phyloP scores from a whole-genome alignment of 2,113 vertebrate species.

The Asarcornis scutulata region DNA sequence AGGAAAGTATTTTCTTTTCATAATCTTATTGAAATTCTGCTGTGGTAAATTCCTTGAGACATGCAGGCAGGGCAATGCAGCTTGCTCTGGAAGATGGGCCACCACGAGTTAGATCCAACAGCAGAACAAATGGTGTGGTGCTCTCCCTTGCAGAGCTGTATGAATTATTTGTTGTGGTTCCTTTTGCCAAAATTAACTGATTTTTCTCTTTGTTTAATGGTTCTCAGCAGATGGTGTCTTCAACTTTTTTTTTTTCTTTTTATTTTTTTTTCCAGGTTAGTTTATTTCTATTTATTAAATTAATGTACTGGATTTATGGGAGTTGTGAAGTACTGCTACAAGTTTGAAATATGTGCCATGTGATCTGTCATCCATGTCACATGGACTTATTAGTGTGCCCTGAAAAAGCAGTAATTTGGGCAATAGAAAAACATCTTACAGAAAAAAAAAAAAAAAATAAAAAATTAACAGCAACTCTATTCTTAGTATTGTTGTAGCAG shows the following conservation, averaged over 20 bases:
- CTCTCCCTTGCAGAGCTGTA: neutral
- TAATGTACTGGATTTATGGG: neutral
- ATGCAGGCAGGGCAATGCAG: neutral
- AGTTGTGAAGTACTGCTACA: neutral
- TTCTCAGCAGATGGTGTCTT: neutral
- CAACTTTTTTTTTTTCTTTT: neutral
- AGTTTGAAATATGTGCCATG: neutral
- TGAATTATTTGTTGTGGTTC: neutral
- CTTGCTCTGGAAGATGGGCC: neutral
- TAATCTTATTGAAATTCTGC: neutral
- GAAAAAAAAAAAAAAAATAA: neutral
- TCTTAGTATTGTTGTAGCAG: neutral
- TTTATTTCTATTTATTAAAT: neutral
- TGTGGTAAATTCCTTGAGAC: neutral
- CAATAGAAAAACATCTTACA: neutral
- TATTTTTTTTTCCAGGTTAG: neutral
- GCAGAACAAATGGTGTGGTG: neutral
- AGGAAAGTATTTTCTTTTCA: neutral
- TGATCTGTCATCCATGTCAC: neutral
- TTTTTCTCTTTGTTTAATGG: neutral
- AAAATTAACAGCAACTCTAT: too few species aligned
- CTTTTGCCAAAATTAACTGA: neutral
- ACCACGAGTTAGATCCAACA: neutral
- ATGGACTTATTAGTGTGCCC: neutral
- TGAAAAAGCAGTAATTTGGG: neutral